Evolutionary conservation across 2,797 vertebrate species (phyloP).

Genomic region (Craterocephalus amniculus): DNA sequence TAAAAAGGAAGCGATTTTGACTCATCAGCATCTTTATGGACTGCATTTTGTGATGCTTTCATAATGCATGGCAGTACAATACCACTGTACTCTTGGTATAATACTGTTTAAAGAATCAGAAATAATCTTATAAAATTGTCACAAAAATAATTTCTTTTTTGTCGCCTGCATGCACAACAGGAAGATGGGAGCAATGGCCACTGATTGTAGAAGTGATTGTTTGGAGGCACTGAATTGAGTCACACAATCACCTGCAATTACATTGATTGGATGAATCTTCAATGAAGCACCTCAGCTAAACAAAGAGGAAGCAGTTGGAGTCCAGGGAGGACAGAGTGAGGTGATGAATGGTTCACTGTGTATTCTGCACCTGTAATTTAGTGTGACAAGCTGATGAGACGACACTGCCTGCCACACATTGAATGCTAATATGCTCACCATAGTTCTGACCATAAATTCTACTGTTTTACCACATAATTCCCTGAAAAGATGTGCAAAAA

Average conservation of each 20-base stretch:
- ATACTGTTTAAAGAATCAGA: slow-evolving; percentile 34
- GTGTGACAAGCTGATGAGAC: slow-evolving; percentile 74
- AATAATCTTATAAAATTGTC: slow-evolving; percentile 53
- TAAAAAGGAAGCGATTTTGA: slow-evolving; percentile 41
- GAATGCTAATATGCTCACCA: slow-evolving; percentile 60
- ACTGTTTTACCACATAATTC: neutral
- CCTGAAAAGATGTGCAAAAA: slow-evolving; percentile 11
- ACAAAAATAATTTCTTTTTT: slow-evolving; percentile 40
- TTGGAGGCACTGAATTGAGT: slow-evolving; percentile 65
- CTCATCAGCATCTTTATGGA: slow-evolving; percentile 44
- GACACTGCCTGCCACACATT: slow-evolving; percentile 10
- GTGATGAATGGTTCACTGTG: slow-evolving; percentile 67
- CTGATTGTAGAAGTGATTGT: slow-evolving; percentile 64
- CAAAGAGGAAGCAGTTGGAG: slow-evolving; percentile 74
- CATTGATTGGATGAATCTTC: slow-evolving; percentile 79
- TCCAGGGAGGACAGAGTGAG: slow-evolving; percentile 62
- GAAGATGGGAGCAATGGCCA: slow-evolving; percentile 41
- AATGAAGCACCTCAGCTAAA: slow-evolving; percentile 56
- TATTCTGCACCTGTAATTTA: slow-evolving; percentile 74
- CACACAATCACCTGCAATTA: slow-evolving; percentile 80
- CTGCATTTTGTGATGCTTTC: slow-evolving; percentile 13
- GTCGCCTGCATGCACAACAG: slow-evolving; percentile 42
- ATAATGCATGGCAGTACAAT: slow-evolving; percentile 5
- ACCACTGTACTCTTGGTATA: neutral
- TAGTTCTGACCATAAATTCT: slow-evolving; percentile 13